phyloP scores from a whole-genome alignment of 2,888 invertebrate species.

The Oeneis ivallda region DNA sequence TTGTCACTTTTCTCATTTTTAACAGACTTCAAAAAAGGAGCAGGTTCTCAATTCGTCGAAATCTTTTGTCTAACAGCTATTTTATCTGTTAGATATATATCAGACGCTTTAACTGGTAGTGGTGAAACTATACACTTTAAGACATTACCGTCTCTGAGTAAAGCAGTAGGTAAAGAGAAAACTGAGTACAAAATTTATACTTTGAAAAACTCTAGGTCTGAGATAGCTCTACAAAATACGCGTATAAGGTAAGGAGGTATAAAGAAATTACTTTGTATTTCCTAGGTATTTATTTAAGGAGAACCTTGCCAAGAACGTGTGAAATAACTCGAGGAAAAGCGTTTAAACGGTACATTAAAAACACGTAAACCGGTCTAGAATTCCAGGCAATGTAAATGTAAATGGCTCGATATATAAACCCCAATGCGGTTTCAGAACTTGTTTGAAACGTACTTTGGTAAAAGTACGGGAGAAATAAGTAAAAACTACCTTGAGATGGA shows the following conservation, averaged over 20 bases:
- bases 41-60: too few relatives aligned
- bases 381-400: constrained; percentile 11
- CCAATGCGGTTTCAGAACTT: neutral
- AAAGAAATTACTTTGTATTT: neutral
- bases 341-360: constrained; percentile 16
- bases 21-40: too few relatives aligned
- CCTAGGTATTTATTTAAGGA: constrained; percentile 7
- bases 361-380: constrained; percentile 12
- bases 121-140: too few relatives aligned
- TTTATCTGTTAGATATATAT: too few relatives aligned
- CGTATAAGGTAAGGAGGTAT: neutral
- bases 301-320: constrained; percentile 12
- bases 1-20: neutral
- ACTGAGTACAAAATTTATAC: too few relatives aligned
- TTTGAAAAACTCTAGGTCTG: neutral
- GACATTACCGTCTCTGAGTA: too few relatives aligned
- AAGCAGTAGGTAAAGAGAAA: too few relatives aligned
- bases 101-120: too few relatives aligned
- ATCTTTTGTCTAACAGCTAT: too few relatives aligned
- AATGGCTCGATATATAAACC: constrained; percentile 13
- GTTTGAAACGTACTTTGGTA: neutral
- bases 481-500: too few relatives aligned
- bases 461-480: too few relatives aligned
- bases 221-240: neutral
- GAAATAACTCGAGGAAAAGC: constrained; percentile 1